phyloP scores from a whole-genome alignment of 2,113 vertebrate genomes.

The Noturus placidus region DNA sequence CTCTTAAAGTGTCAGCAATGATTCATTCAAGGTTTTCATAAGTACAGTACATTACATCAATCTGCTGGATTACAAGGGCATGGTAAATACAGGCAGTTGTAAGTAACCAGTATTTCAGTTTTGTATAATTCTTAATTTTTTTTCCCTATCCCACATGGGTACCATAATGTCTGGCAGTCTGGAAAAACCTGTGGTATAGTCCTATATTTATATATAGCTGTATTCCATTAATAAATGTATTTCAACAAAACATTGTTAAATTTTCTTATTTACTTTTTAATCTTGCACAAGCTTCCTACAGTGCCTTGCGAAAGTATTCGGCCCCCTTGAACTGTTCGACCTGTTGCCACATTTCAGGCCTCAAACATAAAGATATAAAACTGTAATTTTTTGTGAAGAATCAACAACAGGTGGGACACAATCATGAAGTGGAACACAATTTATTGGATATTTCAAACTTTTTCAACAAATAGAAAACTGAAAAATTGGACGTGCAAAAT shows the following conservation, averaged over 20 bases:
- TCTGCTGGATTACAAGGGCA: not conserved
- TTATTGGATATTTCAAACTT: no score
- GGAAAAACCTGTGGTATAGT: not conserved
- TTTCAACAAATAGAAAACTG: no score
- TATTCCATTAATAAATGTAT: not conserved
- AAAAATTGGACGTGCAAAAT: no score
- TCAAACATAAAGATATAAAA: no score
- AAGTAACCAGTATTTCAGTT: conserved; percentile 40
- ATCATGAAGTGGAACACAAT: no score
- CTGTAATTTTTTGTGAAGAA: no score
- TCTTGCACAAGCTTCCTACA: not conserved
- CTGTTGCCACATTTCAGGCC: no score
- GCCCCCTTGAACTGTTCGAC: no score
- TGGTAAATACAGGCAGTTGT: conserved; percentile 26
- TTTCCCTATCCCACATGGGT: not conserved
- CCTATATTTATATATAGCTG: not conserved
- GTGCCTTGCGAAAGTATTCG: no score
- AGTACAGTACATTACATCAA: conserved; percentile 33
- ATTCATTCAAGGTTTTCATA: conserved; percentile 19
- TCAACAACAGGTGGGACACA: no score
- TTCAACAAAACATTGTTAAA: not conserved
- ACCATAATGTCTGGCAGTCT: not conserved
- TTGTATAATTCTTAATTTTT: not conserved
- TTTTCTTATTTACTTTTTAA: not conserved
- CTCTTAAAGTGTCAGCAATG: not conserved